Percentiles rank a stretch among this genome's conserved stretches.
Evolutionary conservation across 1,140 invertebrate genomes (phyloP).

Genomic region (Asobara japonica): DNA sequence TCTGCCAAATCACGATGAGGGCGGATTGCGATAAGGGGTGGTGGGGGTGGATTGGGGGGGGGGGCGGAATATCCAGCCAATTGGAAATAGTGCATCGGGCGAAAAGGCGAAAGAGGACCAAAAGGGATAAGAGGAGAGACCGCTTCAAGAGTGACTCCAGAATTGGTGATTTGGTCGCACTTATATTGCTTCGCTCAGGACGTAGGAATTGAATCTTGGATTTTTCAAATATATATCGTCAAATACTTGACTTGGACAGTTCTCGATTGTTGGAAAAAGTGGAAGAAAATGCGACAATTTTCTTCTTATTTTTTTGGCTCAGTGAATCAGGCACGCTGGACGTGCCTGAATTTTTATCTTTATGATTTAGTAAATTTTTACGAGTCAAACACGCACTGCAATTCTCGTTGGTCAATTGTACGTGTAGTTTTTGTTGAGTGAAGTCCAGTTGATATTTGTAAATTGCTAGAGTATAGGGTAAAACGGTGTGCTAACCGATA

Average conservation of each 20-base stretch:
- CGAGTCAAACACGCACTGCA: background rate
- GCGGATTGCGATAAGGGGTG: background rate
- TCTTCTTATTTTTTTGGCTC: background rate
- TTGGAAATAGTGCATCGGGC: constrained; percentile 26
- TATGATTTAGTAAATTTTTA: constrained; percentile 8
- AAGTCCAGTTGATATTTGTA: background rate
- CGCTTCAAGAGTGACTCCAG: constrained; percentile 23
- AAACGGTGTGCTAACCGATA: no score
- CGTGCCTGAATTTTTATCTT: background rate
- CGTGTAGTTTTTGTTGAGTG: background rate
- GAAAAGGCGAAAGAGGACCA: background rate
- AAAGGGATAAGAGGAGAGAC: background rate
- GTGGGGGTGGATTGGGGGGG: background rate
- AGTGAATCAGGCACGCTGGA: background rate
- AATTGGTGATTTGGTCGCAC: constrained; percentile 8
- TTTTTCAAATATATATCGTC: constrained; percentile 5
- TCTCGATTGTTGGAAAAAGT: no score
- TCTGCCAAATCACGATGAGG: background rate
- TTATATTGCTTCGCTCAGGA: constrained; percentile 6
- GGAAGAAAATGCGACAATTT: background rate
- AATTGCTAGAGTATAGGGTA: no score
- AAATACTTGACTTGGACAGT: background rate
- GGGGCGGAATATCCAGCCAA: constrained; percentile 13
- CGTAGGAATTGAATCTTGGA: constrained; percentile 5
- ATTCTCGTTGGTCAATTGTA: background rate